These are phyloP conservation scores for Mesoclemmys tuberculata DNA, from an alignment of 2,113 vertebrate genomes.

Conservation along the genomic window DNA sequence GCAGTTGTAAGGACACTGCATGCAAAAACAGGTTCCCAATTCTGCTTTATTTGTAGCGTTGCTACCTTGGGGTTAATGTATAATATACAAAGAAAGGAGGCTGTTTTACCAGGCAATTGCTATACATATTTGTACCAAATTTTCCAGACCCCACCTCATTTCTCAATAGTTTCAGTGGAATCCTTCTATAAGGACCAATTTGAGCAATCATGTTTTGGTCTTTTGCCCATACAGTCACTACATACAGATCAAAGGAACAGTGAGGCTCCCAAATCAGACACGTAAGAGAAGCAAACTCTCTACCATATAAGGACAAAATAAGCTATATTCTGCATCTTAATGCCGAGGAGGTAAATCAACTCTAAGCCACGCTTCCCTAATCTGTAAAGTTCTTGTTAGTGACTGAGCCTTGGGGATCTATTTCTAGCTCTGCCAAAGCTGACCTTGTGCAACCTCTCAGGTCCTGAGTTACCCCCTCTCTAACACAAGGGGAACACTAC, in stretches of 20 bases:
- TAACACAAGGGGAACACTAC: not conserved
- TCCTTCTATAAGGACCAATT: not conserved
- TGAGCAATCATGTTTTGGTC: not conserved
- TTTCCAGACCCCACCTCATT: not conserved
- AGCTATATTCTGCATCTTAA: not conserved
- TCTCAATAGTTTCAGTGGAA: not conserved
- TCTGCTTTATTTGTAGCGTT: not conserved
- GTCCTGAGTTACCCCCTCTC: not conserved
- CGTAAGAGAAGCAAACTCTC: accelerated
- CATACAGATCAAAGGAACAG: not conserved
- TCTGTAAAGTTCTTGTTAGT: not conserved
- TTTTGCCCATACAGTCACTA: not conserved
- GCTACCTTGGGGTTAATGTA: not conserved
- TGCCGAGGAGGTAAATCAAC: not conserved
- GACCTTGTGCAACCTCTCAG: not conserved
- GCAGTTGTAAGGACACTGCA: slow-evolving; percentile 57
- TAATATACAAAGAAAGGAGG: not conserved
- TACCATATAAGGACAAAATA: not conserved
- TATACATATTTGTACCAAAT: not conserved
- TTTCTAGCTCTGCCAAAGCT: not conserved
- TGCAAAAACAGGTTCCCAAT: not conserved
- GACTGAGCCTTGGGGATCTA: not conserved
- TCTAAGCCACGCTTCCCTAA: not conserved
- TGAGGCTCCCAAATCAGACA: not conserved
- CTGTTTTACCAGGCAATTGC: not conserved